phyloP scores from a whole-genome alignment of 2,888 invertebrate genomes.

The Scrobipalpa costella region DNA sequence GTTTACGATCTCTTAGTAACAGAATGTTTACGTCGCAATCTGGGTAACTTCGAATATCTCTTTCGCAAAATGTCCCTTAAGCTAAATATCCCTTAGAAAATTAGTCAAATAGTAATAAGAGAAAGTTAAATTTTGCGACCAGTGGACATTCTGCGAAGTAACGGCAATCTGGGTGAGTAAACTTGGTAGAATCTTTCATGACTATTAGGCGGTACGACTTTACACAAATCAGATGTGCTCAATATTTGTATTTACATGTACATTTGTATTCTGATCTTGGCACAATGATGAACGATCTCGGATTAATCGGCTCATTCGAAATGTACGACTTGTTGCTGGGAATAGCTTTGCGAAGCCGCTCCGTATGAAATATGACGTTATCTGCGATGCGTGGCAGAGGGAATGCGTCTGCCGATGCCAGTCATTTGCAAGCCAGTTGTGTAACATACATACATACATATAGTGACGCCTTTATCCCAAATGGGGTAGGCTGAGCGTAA shows the following conservation, averaged over 20 bases:
- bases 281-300: conserved; percentile 12
- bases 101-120: too few relatives aligned
- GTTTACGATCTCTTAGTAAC: conserved; percentile 24
- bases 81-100: too few relatives aligned
- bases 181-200: conserved; percentile 1
- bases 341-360: conserved; percentile 15
- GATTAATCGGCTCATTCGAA: conserved; percentile 14
- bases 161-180: conserved; percentile 12
- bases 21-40: conserved; percentile 21
- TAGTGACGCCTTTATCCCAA: too few relatives aligned
- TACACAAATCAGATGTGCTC: conserved; percentile 18
- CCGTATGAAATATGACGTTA: conserved; percentile 17
- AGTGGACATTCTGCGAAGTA: too few relatives aligned
- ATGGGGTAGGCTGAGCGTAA: too few relatives aligned
- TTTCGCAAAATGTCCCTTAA: too few relatives aligned
- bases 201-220: conserved; percentile 11
- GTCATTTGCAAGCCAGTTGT: conserved; percentile 19
- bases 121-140: too few relatives aligned
- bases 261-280: background rate
- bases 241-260: conserved; percentile 10
- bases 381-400: background rate
- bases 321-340: conserved; percentile 16
- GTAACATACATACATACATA: conserved; percentile 16
- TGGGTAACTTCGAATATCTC: too few relatives aligned
- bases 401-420: conserved; percentile 20